Conservation (phyloP, 2,797 vertebrate species). For the Enteromius radiatus region DNA sequence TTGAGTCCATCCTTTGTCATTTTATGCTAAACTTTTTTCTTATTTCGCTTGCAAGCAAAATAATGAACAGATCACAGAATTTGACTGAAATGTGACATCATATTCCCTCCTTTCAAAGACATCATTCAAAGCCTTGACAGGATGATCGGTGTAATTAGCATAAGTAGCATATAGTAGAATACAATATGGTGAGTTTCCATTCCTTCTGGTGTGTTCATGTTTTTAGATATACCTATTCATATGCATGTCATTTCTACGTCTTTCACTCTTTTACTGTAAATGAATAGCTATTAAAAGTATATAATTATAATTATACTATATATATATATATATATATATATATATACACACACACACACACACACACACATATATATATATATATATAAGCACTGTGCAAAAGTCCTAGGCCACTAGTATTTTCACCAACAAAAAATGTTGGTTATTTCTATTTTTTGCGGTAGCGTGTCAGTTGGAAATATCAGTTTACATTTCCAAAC, state of each 20-base stretch:
- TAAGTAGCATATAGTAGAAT: not conserved
- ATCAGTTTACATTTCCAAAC: no score
- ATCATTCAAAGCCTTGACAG: slow-evolving; percentile 27
- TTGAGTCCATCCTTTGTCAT: slow-evolving; percentile 41
- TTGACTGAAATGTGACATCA: slow-evolving; percentile 36
- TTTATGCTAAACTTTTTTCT: slow-evolving; percentile 39
- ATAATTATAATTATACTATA: no score
- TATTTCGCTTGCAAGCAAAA: slow-evolving; percentile 40
- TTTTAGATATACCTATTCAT: not conserved
- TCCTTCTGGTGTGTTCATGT: not conserved
- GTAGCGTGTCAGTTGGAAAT: no score
- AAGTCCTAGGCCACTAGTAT: no score
- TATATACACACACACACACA: no score
- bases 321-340: no score
- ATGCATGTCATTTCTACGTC: not conserved
- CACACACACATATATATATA: no score
- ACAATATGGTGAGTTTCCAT: slow-evolving; percentile 9
- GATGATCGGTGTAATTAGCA: slow-evolving; percentile 31
- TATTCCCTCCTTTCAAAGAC: not conserved
- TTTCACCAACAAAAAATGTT: no score
- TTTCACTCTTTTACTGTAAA: not conserved
- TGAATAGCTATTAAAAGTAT: no score
- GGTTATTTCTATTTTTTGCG: no score
- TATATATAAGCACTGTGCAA: no score
- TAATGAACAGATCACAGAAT: slow-evolving; percentile 15